These are phyloP conservation scores for Diachasma alloeum DNA, from an alignment of 1,140 invertebrate species.

Conservation along the genomic window DNA sequence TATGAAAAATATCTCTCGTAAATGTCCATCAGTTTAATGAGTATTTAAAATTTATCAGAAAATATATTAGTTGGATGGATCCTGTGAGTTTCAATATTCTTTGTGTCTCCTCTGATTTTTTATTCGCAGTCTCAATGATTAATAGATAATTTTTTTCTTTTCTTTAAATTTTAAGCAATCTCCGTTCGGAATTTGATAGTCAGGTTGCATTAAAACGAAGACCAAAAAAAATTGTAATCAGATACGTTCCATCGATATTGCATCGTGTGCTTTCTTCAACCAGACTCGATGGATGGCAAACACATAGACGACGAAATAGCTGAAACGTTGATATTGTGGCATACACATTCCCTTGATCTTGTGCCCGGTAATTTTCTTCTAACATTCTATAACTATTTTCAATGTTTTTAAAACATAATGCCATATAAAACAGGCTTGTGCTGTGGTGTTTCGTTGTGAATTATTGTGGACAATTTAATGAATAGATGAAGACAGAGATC, in stretches of 20 bases:
- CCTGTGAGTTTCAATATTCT: neutral
- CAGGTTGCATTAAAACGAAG: neutral
- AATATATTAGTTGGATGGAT: slow-evolving; percentile 25
- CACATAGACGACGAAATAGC: neutral
- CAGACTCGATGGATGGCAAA: neutral
- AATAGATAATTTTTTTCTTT: neutral
- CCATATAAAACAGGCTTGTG: slow-evolving; percentile 59
- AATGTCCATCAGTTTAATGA: neutral
- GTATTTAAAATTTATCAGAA: slow-evolving; percentile 23
- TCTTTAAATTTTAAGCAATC: neutral
- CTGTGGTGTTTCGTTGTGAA: slow-evolving; percentile 32
- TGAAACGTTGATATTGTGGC: slow-evolving; percentile 5
- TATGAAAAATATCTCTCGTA: neutral
- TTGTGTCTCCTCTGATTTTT: neutral
- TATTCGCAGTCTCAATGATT: neutral
- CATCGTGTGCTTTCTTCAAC: slow-evolving; percentile 17
- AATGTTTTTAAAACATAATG: slow-evolving; percentile 57
- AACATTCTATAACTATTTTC: slow-evolving; percentile 22
- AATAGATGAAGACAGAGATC: slow-evolving; percentile 9
- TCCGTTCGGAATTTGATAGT: neutral
- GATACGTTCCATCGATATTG: neutral
- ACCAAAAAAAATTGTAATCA: neutral
- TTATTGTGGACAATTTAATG: neutral
- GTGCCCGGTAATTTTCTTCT: neutral
- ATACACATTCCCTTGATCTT: neutral